Percentiles rank a stretch among this genome's conserved stretches.
Conservation (phyloP, 2,888 invertebrate genomes). For the Drosophila meridionalis region DNA sequence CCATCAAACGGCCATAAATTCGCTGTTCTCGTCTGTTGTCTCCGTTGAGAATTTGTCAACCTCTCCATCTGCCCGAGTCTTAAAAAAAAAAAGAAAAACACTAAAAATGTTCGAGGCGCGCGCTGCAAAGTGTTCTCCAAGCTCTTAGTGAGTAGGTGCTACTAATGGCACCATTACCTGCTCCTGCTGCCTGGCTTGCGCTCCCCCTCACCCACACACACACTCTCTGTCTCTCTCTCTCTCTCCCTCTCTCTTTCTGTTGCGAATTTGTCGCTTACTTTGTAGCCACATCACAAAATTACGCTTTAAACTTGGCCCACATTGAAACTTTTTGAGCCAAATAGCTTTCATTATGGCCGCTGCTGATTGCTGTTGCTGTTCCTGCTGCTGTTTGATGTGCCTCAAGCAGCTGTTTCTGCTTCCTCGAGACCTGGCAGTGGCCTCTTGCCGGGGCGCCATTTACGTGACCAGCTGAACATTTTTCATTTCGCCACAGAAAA, state of each 20-base stretch:
- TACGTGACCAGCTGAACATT: slow-evolving; percentile 70
- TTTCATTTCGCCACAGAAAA: slow-evolving; percentile 65
- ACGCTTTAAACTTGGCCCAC: slow-evolving; percentile 62
- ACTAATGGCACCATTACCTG: slow-evolving; percentile 75
- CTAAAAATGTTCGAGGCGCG: slow-evolving; percentile 30
- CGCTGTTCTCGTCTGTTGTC: slow-evolving; percentile 17
- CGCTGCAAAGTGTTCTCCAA: slow-evolving; percentile 20
- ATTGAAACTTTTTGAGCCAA: slow-evolving; percentile 65
- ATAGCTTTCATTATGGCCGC: slow-evolving; percentile 63
- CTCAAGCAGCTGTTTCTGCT: slow-evolving; percentile 59
- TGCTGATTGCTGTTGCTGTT: slow-evolving; percentile 40
- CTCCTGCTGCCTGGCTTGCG: slow-evolving; percentile 9
- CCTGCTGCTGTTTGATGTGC: slow-evolving; percentile 48
- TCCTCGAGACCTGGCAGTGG: neutral
- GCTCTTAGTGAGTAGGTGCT: slow-evolving; percentile 65
- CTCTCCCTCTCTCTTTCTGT: neutral
- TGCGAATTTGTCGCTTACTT: slow-evolving; percentile 51
- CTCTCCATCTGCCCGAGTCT: neutral
- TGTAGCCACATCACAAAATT: slow-evolving; percentile 59
- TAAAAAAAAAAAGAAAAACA: slow-evolving; percentile 1
- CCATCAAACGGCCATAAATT: slow-evolving; percentile 75
- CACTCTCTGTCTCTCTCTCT: neutral
- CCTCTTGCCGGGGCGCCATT: slow-evolving; percentile 26
- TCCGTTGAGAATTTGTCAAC: slow-evolving; percentile 8
- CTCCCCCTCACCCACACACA: neutral